Percentiles rank a stretch among this genome's conserved stretches.
Evolutionary conservation across 2,797 vertebrate species (phyloP).

Genomic region (Oreortyx pictus): DNA sequence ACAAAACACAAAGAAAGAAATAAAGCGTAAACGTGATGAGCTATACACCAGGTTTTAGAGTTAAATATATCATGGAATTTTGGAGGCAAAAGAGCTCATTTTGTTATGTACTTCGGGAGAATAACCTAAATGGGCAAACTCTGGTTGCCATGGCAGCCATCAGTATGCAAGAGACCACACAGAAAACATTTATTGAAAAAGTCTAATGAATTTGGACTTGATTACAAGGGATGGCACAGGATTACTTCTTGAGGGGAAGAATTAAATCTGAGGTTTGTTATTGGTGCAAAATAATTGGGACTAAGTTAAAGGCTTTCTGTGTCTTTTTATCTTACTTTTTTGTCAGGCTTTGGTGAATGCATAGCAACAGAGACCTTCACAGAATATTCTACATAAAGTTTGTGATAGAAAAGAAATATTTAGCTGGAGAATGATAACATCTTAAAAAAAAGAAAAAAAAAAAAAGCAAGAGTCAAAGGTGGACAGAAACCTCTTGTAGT

Average conservation of each 20-base stretch:
- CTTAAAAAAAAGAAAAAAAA: not conserved
- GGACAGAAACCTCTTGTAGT: not conserved
- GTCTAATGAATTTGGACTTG: conserved; percentile 34
- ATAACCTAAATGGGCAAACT: not conserved
- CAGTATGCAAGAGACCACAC: not conserved
- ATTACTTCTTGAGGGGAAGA: not conserved
- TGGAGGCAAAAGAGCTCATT: not conserved
- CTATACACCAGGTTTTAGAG: not conserved
- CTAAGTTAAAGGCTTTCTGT: not conserved
- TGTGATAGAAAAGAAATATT: not conserved
- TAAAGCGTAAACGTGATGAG: not conserved
- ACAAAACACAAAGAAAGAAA: not conserved
- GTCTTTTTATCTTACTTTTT: not conserved
- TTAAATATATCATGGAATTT: not conserved
- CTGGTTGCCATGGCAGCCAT: conserved; percentile 22
- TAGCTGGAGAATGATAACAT: not conserved
- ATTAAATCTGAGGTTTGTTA: not conserved
- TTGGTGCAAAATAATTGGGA: not conserved
- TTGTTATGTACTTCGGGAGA: conserved; percentile 8
- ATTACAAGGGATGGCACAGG: not conserved
- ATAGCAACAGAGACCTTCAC: not conserved
- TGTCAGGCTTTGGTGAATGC: not conserved
- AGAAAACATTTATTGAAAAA: conserved; percentile 35
- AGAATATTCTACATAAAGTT: not conserved
- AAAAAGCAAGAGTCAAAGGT: not conserved